A percentile compares a stretch with the other conserved stretches of the same genome.
These are phyloP conservation scores for Lithobates pipiens DNA, from an alignment of 2,797 vertebrate genomes.

Conservation along the genomic window DNA sequence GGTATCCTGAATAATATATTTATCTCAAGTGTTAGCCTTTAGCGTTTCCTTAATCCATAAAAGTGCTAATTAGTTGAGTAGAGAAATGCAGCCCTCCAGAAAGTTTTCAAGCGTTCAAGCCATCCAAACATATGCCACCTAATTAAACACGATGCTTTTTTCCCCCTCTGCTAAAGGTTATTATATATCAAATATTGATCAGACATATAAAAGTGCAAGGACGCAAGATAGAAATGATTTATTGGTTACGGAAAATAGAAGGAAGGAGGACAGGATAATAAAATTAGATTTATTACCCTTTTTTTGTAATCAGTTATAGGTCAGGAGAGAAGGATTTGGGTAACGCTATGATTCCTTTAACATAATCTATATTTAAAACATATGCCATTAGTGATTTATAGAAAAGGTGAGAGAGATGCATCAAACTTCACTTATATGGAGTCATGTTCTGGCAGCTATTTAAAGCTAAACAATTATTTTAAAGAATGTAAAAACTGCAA, in stretches of 20 bases:
- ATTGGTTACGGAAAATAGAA: slow-evolving; percentile 59
- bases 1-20: not conserved
- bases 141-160: slow-evolving; percentile 29
- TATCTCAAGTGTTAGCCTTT: not conserved
- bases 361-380: slow-evolving; percentile 55
- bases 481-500: not conserved
- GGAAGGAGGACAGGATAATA: slow-evolving; percentile 50
- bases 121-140: slow-evolving; percentile 18
- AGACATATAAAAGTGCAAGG: slow-evolving; percentile 53
- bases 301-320: slow-evolving; percentile 56
- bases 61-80: slow-evolving; percentile 10
- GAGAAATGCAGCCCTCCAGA: not conserved
- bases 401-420: slow-evolving; percentile 48
- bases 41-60: not conserved
- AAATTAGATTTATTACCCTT: slow-evolving; percentile 56
- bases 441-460: not conserved
- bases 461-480: not conserved
- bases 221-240: slow-evolving; percentile 57
- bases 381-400: slow-evolving; percentile 45
- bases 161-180: slow-evolving; percentile 54
- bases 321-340: slow-evolving; percentile 50
- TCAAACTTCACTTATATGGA: slow-evolving; percentile 10
- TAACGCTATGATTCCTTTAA: slow-evolving; percentile 48
- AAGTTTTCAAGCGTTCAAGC: not conserved
- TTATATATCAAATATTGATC: slow-evolving; percentile 60